phyloP scores from a whole-genome alignment of 2,113 vertebrate genomes.

The Vanacampus margaritifer region DNA sequence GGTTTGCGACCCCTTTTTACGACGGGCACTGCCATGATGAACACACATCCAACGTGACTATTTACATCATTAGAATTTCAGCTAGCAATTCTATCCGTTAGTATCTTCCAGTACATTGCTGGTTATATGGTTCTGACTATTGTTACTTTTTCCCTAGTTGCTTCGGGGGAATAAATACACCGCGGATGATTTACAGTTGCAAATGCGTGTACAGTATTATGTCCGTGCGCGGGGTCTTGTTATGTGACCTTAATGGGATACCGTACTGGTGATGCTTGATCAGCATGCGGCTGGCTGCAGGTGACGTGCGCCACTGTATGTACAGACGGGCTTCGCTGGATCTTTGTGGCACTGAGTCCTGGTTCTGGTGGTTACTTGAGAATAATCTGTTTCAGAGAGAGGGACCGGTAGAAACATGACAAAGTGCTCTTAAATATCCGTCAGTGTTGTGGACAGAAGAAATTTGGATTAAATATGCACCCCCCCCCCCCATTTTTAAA shows the following conservation, averaged over 20 bases:
- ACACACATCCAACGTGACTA: slow-evolving; percentile 24
- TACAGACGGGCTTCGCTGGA: slow-evolving; percentile 86
- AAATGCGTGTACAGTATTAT: slow-evolving; percentile 6
- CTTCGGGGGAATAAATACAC: slow-evolving; percentile 5
- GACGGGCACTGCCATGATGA: slow-evolving; percentile 3
- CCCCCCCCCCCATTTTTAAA: no score
- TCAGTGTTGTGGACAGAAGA: neutral
- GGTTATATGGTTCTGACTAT: slow-evolving; percentile 2
- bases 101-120: neutral
- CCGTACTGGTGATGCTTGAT: neutral
- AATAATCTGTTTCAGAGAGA: slow-evolving; percentile 89
- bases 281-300: slow-evolving; percentile 92
- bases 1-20: slow-evolving; percentile 5
- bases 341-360: slow-evolving; percentile 81
- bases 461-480: no score
- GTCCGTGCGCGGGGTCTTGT: neutral
- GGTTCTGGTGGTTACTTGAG: slow-evolving; percentile 85
- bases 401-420: slow-evolving; percentile 50
- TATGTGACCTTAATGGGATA: slow-evolving; percentile 26
- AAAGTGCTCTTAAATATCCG: neutral
- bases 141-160: slow-evolving; percentile 8
- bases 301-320: slow-evolving; percentile 86
- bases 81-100: slow-evolving; percentile 4
- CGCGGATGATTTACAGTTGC: slow-evolving; percentile 16
- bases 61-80: slow-evolving; percentile 23